Percentiles rank a stretch among this genome's conserved stretches.
Evolutionary conservation across 2,888 invertebrate genomes (phyloP).

Genomic region (Actias luna): DNA sequence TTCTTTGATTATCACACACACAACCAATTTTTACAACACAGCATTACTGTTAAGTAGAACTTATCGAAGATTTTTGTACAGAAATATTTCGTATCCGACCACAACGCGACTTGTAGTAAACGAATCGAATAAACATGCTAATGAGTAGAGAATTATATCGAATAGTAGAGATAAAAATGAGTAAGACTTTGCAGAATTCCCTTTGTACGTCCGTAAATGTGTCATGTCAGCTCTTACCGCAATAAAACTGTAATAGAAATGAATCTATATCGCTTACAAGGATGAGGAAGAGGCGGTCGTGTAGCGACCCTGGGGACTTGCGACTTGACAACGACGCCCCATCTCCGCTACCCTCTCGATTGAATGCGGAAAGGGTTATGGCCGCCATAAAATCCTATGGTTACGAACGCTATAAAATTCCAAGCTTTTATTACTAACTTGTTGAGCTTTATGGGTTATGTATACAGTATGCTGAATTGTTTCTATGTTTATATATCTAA

Average conservation of each 20-base stretch:
- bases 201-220: neutral
- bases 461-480: neutral
- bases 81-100: too few relatives aligned
- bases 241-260: constrained; percentile 52
- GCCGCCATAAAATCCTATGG: constrained; percentile 29
- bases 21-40: too few relatives aligned
- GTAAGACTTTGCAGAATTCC: neutral
- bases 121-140: neutral
- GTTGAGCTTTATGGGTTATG: constrained; percentile 11
- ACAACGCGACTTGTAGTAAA: neutral
- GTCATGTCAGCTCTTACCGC: constrained; percentile 25
- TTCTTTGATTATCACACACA: too few relatives aligned
- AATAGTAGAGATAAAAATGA: neutral
- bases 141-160: neutral
- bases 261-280: constrained; percentile 42
- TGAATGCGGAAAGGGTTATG: constrained; percentile 49
- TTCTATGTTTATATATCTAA: neutral
- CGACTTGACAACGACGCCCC: constrained; percentile 33
- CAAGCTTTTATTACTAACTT: constrained; percentile 17
- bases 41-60: too few relatives aligned
- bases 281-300: constrained; percentile 15
- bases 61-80: too few relatives aligned
- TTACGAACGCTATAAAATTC: constrained; percentile 17
- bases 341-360: constrained; percentile 40
- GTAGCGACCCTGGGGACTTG: constrained; percentile 23